phyloP scores from a whole-genome alignment of 2,113 vertebrate genomes.

The Oryzias javanicus region DNA sequence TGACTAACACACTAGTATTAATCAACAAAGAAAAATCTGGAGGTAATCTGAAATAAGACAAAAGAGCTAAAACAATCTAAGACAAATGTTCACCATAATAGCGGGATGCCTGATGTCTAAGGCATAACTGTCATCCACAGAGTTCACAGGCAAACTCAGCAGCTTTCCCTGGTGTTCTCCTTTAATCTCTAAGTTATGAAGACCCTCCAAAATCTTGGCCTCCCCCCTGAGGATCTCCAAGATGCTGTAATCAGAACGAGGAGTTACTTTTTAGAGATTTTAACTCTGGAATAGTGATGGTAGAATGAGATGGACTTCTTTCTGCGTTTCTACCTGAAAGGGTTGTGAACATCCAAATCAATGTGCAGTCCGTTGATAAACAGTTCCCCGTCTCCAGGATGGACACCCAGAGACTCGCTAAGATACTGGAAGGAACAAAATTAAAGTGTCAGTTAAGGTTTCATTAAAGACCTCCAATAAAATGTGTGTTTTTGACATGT shows the following conservation, averaged over 20 bases:
- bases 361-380: conserved; percentile 91
- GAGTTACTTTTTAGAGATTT: conserved; percentile 2
- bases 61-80: conserved; percentile 4
- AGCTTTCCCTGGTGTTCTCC: conserved; percentile 79
- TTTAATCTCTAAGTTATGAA: conserved; percentile 86
- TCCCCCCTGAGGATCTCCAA: conserved; percentile 85
- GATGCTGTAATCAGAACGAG: conserved; percentile 63
- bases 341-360: conserved; percentile 85
- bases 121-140: conserved; percentile 77
- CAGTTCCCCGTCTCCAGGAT: conserved; percentile 86
- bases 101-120: conserved; percentile 91
- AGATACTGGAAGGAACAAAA: conserved; percentile 79
- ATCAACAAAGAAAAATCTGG: conserved; percentile 9
- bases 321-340: conserved; percentile 85
- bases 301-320: conserved; percentile 12
- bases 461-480: too few species aligned
- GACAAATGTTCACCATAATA: conserved; percentile 81
- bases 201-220: conserved; percentile 86
- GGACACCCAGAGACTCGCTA: conserved; percentile 81
- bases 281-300: conserved; percentile 1
- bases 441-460: conserved; percentile 19
- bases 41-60: conserved; percentile 11
- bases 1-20: too few species aligned
- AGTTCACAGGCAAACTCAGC: conserved; percentile 79
- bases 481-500: too few species aligned